Evolutionary conservation across 2,113 vertebrate species (phyloP), one percentile per base, ranked within the genome.

Genomic region (Myodes glareolus): DNA sequence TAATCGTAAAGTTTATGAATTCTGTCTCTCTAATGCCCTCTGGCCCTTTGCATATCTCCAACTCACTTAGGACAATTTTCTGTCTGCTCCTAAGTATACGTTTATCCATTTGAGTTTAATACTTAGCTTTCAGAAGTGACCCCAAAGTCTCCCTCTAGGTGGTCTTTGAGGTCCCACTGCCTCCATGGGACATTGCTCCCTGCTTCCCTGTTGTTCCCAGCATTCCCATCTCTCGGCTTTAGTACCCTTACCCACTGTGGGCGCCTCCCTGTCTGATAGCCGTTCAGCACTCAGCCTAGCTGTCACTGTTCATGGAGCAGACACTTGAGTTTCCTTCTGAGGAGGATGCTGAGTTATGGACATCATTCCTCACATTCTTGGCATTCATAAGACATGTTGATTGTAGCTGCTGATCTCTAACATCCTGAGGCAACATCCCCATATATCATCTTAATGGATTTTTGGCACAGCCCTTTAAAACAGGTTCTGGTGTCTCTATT

Each of bases 341-440:
- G 76, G 92, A 81, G 82, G 81, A 88, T 96, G n/a, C 47, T 55
- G 92, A 94, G 39, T 84, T 65, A 63, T 68, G 67, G 78, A 89
- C 88, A 55, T 67, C 75, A 78, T 91, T 96, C 73, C 31, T 96
- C 45, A 73, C 68, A 82, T 96, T 93, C 39, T 65, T 82, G 47
- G 67, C 39, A 29, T 93, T 50, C 72, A 13, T 39, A 70, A 63
- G 87, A 55, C 31, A 58, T 67, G 61, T 13, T 29, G 68, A 47
- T 84, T 42, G 55, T 39, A 68, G 61, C 52, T 87, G 1, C 76
- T 45, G n/a, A 50, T 68, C 45, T 87, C 86, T 80, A 33, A 12
- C 31, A 63, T 88, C 73, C 87, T 68, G 14, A 9, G 65, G 77
- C 73, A 45, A 47, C 19, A 39, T 61, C 58, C 80, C 88, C 17